Evolutionary conservation across 2,797 vertebrate species (phyloP).

Genomic region (Acridotheres tristis): DNA sequence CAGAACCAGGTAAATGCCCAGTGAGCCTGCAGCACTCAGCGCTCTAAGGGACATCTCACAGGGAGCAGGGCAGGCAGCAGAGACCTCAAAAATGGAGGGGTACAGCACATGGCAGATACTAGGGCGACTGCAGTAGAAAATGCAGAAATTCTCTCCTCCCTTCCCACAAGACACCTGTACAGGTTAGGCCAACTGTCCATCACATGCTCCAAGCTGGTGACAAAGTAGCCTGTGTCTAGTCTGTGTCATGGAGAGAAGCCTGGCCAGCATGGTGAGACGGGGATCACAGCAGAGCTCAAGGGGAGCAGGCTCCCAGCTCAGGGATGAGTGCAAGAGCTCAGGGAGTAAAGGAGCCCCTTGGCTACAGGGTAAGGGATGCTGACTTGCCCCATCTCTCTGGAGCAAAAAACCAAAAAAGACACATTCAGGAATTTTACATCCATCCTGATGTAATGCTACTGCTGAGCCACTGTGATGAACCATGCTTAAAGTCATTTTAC

Average conservation of each 20-base stretch:
- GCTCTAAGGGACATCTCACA: background rate
- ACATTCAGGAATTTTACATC: background rate
- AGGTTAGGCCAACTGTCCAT: rapidly evolving
- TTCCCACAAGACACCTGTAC: background rate
- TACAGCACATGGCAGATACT: rapidly evolving
- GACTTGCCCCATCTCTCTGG: background rate
- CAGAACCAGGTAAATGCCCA: background rate
- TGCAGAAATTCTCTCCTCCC: background rate
- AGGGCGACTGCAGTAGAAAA: background rate
- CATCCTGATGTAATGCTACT: background rate
- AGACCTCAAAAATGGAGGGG: background rate
- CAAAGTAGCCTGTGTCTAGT: background rate
- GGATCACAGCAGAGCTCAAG: background rate
- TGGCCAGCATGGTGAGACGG: rapidly evolving
- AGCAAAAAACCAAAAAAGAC: background rate
- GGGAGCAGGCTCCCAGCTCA: background rate
- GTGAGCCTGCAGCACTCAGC: background rate
- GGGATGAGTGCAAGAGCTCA: background rate
- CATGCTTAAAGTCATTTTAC: background rate
- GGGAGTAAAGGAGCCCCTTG: background rate
- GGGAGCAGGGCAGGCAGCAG: background rate
- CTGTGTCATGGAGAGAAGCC: rapidly evolving
- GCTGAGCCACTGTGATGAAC: background rate
- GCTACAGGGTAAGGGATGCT: background rate
- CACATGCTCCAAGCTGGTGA: background rate